Evolutionary conservation across 2,113 vertebrate species (phyloP).

Genomic region (Periophthalmus modestus): DNA sequence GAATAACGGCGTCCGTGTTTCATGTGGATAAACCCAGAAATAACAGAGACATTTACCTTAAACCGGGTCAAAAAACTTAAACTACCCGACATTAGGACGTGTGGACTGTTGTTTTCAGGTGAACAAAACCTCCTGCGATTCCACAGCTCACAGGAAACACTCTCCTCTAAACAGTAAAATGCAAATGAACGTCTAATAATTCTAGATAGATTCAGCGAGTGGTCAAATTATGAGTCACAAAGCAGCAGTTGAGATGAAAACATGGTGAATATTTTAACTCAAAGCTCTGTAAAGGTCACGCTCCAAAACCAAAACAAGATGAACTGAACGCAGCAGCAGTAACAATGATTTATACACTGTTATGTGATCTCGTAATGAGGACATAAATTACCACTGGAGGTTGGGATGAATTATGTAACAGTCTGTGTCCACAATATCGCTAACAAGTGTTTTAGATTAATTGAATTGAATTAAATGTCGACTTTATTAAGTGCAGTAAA

Average conservation of each 20-base stretch:
- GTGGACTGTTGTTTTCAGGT: too few relatives aligned
- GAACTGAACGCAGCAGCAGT: background rate
- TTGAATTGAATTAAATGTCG: background rate
- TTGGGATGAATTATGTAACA: conserved; percentile 1
- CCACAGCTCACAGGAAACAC: background rate
- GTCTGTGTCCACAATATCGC: background rate
- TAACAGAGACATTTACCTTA: too few relatives aligned
- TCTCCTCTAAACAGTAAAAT: background rate
- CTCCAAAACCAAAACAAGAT: conserved; percentile 26
- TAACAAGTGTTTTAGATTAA: conserved; percentile 1
- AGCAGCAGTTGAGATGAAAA: conserved; percentile 44
- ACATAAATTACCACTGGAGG: background rate
- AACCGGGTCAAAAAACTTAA: too few relatives aligned
- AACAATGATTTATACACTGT: conserved; percentile 8
- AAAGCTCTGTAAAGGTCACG: conserved; percentile 24
- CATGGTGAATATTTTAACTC: conserved; percentile 52
- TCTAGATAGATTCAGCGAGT: background rate
- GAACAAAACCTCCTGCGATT: background rate
- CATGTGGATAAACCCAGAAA: too few relatives aligned
- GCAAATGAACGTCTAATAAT: background rate
- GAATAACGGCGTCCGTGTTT: too few relatives aligned
- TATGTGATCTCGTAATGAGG: background rate
- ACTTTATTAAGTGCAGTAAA: background rate
- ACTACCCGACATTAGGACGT: too few relatives aligned
- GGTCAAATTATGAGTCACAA: background rate